phyloP scores from a whole-genome alignment of 2,888 invertebrate genomes.

The Leptothorax acervorum region DNA sequence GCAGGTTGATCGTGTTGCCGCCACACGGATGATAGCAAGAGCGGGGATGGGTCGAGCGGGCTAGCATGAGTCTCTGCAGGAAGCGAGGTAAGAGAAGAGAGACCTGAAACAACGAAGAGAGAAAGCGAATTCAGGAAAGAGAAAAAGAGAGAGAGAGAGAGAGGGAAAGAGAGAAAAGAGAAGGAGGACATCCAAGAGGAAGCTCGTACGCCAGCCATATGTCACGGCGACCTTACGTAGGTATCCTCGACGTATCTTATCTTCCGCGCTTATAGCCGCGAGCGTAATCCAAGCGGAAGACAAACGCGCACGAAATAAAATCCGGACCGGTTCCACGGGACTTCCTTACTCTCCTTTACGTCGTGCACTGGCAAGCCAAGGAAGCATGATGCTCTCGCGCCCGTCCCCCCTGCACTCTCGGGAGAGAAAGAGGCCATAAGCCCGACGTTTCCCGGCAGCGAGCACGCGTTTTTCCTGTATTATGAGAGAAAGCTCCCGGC shows the following conservation, averaged over 20 bases:
- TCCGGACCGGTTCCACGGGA: conserved; percentile 77
- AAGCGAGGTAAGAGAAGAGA: conserved; percentile 8
- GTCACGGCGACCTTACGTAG: conserved; percentile 76
- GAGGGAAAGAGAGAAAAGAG: neutral
- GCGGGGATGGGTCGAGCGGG: neutral
- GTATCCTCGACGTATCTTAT: conserved; percentile 78
- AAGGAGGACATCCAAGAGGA: conserved; percentile 45
- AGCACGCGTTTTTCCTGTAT: conserved; percentile 38
- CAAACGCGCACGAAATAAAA: conserved; percentile 80
- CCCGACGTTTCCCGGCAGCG: conserved; percentile 17
- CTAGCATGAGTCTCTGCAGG: conserved; percentile 8
- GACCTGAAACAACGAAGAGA: conserved; percentile 14
- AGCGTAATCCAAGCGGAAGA: conserved; percentile 80
- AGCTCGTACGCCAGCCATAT: conserved; percentile 78
- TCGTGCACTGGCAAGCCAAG: conserved; percentile 18
- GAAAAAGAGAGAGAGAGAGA: neutral
- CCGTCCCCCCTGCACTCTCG: conserved; percentile 8
- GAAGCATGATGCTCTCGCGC: conserved; percentile 19
- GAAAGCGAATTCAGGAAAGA: neutral
- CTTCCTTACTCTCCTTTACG: conserved; percentile 73
- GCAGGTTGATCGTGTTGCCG: conserved; percentile 37
- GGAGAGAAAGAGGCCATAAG: conserved; percentile 45
- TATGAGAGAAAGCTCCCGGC: neutral
- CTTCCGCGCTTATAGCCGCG: conserved; percentile 79
- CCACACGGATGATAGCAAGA: neutral